These are phyloP conservation scores for Caenorhabditis remanei DNA, from an alignment of 1,140 invertebrate species.

Conservation along the genomic window DNA sequence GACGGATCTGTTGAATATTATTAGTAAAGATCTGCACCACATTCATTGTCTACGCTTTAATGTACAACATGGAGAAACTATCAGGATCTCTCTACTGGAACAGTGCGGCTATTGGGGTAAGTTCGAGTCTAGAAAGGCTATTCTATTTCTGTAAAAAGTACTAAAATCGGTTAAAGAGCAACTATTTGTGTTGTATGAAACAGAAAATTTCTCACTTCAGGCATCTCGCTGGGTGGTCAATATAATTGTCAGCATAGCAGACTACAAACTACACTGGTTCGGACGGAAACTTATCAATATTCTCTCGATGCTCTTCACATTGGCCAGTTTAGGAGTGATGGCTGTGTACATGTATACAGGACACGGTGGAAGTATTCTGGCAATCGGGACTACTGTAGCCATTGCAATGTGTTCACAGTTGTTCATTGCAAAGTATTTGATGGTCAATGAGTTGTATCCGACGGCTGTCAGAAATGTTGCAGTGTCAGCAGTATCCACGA, in stretches of 20 bases:
- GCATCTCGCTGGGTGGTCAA: constrained; percentile 57
- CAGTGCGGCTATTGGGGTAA: constrained; percentile 35
- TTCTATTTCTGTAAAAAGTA: too few relatives aligned
- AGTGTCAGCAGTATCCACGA: constrained; percentile 56
- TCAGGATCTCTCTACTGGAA: constrained; percentile 66
- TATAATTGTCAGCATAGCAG: constrained; percentile 25
- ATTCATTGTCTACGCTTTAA: constrained; percentile 61
- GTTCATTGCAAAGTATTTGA: constrained; percentile 63
- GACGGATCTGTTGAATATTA: too few relatives aligned
- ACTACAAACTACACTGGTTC: constrained; percentile 55
- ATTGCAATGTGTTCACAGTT: constrained; percentile 56
- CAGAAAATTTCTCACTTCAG: not conserved
- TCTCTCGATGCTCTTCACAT: constrained; percentile 24
- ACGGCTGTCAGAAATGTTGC: constrained; percentile 65
- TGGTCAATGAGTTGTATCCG: constrained; percentile 61
- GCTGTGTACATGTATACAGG: not conserved
- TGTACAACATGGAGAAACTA: constrained; percentile 68
- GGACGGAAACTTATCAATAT: constrained; percentile 55
- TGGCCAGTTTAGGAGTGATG: constrained; percentile 28
- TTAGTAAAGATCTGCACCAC: constrained; percentile 3
- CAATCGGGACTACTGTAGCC: not conserved
- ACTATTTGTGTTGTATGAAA: not conserved
- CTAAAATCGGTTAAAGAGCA: too few relatives aligned
- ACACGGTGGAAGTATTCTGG: not conserved
- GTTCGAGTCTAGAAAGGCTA: not conserved